These are phyloP conservation scores for Halichondria panicea DNA, from an alignment of 37 sponge, comb jelly and placozoan species.

Conservation along the genomic window DNA sequence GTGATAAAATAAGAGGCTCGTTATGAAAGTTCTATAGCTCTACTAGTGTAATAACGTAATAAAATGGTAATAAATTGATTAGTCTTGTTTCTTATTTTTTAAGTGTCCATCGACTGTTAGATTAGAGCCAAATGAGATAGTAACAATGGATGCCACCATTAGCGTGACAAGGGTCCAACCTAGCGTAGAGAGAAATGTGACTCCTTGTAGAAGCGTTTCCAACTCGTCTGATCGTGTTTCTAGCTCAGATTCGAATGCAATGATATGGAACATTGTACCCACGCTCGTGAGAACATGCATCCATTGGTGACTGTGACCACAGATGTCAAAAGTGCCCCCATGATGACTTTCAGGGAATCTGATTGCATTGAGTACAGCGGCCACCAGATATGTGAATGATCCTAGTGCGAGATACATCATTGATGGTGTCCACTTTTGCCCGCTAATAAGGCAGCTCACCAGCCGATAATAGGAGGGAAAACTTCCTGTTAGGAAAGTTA, in stretches of 20 bases:
- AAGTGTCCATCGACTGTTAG: constrained; percentile 2
- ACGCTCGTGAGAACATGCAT: constrained; percentile 26
- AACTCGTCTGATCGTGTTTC: background rate
- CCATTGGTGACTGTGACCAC: constrained; percentile 59
- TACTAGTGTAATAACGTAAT: no score
- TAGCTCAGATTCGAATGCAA: background rate
- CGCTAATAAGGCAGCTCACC: background rate
- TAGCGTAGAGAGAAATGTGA: constrained; percentile 3
- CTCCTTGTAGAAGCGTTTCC: background rate
- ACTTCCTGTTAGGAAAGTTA: background rate
- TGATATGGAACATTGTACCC: constrained; percentile 21
- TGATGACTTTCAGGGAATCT: constrained; percentile 24
- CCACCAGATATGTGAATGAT: constrained; percentile 11
- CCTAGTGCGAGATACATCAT: background rate
- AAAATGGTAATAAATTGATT: no score
- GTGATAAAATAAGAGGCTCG: no score
- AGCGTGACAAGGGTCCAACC: constrained; percentile 7
- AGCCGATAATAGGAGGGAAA: constrained; percentile 9
- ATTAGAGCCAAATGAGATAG: constrained; percentile 3
- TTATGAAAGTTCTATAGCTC: no score
- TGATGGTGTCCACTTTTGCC: background rate
- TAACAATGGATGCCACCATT: background rate
- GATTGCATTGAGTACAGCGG: constrained; percentile 35
- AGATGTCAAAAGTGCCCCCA: constrained; percentile 33
- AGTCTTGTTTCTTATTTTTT: no score